Percentiles rank a stretch among this genome's conserved stretches.
These are phyloP conservation scores for Ciconia nigra DNA, from an alignment of 2,797 vertebrate genomes.

Conservation along the genomic window DNA sequence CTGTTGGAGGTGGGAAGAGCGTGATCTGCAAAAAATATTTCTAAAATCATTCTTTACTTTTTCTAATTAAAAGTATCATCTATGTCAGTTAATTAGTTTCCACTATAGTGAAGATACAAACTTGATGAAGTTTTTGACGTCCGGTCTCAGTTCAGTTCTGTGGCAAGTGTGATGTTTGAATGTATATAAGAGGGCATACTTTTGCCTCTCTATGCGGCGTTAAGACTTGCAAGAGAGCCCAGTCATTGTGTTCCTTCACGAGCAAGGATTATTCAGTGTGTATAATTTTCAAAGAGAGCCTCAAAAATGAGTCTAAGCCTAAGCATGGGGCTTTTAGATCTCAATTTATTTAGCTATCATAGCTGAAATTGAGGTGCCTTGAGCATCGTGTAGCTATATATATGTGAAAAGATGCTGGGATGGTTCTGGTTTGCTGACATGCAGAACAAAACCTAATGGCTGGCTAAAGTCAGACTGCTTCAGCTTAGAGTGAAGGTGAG, in stretches of 20 bases:
- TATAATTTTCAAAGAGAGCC: not conserved
- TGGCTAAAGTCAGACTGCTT: not conserved
- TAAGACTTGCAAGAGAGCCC: not conserved
- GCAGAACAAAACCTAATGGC: not conserved
- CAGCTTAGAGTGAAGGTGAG: not conserved
- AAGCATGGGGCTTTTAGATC: not conserved
- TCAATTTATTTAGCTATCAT: not conserved
- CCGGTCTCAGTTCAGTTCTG: not conserved
- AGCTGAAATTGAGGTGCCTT: not conserved
- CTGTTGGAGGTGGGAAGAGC: not conserved
- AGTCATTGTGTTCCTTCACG: not conserved
- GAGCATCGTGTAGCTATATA: not conserved
- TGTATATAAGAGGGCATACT: fast-evolving
- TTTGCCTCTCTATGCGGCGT: not conserved
- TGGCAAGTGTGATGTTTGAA: not conserved
- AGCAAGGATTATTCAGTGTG: not conserved
- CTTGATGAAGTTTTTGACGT: not conserved
- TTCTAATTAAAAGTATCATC: not conserved
- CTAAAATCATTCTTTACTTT: not conserved
- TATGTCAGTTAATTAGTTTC: not conserved
- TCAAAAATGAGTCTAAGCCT: not conserved
- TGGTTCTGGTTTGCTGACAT: not conserved
- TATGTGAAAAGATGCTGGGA: not conserved
- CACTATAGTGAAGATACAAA: not conserved
- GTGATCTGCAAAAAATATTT: not conserved